Evolutionary conservation across 1,140 invertebrate genomes (phyloP).

Genomic region (Sminthurides bifidus): DNA sequence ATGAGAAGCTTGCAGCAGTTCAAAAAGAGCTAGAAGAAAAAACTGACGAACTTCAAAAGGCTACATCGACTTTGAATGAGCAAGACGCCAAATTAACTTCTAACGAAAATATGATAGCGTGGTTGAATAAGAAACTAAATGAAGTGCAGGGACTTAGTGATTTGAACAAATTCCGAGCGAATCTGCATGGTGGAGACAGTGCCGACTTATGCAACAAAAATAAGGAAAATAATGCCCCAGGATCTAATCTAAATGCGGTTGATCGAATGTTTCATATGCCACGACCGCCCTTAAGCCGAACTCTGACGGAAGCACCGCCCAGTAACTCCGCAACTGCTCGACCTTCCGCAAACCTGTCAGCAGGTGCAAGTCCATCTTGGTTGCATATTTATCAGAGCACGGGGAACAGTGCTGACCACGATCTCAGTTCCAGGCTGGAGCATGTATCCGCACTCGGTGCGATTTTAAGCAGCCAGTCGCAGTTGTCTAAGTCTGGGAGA

Average conservation of each 20-base stretch:
- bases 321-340: too few species aligned
- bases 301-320: neutral
- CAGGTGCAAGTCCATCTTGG: constrained; percentile 22
- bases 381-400: constrained; percentile 28
- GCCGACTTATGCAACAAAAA: constrained; percentile 1
- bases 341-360: neutral
- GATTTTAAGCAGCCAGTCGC: constrained; percentile 5
- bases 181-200: neutral
- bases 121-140: constrained; percentile 29
- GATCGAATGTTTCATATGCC: neutral
- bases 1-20: neutral
- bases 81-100: constrained; percentile 9
- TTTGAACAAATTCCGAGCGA: constrained; percentile 14
- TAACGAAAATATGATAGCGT: constrained; percentile 26
- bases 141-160: constrained; percentile 22
- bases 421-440: constrained; percentile 21
- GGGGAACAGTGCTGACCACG: constrained; percentile 9
- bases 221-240: neutral
- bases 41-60: constrained; percentile 6
- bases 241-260: neutral
- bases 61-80: neutral
- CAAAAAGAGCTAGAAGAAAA: constrained; percentile 3
- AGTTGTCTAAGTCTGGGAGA: too few species aligned
- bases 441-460: constrained; percentile 9
- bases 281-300: neutral